Conservation (phyloP, 2,113 vertebrate genomes). For the Myxocyprinus asiaticus region DNA sequence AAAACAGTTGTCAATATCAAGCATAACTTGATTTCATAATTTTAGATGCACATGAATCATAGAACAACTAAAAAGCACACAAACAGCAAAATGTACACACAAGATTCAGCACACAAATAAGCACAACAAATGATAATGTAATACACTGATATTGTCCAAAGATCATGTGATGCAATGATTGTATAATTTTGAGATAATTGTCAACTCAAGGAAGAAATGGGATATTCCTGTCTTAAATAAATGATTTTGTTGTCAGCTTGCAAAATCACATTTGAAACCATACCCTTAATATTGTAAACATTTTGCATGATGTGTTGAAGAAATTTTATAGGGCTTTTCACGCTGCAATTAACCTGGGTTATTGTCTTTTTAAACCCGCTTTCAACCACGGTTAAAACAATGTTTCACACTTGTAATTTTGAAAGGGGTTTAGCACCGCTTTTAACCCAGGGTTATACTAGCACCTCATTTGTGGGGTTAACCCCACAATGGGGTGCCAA, state of each 20-base stretch:
- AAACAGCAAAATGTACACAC: background rate
- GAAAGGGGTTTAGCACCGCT: no score
- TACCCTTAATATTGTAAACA: background rate
- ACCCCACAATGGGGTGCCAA: no score
- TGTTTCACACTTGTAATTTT: no score
- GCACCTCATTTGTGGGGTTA: no score
- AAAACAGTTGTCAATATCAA: background rate
- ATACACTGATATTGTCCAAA: background rate
- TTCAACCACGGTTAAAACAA: no score
- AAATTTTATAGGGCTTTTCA: no score
- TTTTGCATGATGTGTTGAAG: slow-evolving; percentile 13
- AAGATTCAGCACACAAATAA: slow-evolving; percentile 1
- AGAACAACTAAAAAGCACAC: background rate
- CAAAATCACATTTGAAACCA: background rate
- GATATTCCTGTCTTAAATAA: background rate
- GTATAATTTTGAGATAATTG: slow-evolving; percentile 7
- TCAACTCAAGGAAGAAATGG: no score
- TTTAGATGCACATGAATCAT: slow-evolving; percentile 1
- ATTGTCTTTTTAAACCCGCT: no score
- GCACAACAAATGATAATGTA: background rate
- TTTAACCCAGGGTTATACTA: no score
- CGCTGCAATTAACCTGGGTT: no score
- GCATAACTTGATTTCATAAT: background rate
- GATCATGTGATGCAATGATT: background rate
- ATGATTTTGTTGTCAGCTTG: background rate